Conservation (phyloP, 2,113 vertebrate genomes). For the Rhabdomys dilectus region DNA sequence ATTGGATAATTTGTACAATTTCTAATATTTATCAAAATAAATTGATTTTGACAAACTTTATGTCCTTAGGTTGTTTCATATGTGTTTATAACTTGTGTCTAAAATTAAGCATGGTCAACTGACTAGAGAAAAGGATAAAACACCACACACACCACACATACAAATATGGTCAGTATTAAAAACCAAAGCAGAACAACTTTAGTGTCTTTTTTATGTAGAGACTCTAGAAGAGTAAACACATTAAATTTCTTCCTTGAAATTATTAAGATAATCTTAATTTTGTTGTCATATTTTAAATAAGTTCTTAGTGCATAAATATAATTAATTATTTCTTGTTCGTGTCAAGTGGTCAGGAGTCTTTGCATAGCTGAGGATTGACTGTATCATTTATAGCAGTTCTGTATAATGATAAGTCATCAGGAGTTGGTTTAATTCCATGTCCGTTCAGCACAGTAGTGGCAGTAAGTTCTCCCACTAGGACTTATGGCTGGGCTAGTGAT, state of each 20-base stretch:
- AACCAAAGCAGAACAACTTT: neutral
- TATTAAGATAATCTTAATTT: neutral
- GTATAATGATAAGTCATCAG: neutral
- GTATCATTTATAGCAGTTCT: neutral
- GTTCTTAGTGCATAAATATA: neutral
- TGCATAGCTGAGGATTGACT: neutral
- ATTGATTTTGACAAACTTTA: constrained; percentile 39
- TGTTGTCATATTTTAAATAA: neutral
- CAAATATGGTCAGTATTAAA: neutral
- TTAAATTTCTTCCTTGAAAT: neutral
- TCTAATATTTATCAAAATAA: constrained; percentile 17
- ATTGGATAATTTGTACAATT: constrained; percentile 55
- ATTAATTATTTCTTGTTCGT: neutral
- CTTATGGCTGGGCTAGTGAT: neutral
- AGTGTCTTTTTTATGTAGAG: neutral
- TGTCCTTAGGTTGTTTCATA: neutral
- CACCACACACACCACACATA: rapidly evolving
- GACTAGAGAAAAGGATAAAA: constrained; percentile 32
- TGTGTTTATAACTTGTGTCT: constrained; percentile 49
- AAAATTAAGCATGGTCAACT: constrained; percentile 52
- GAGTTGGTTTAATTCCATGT: neutral
- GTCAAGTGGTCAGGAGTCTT: neutral
- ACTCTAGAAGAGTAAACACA: neutral
- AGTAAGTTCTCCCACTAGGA: neutral
- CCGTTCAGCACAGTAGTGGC: neutral